phyloP scores from a whole-genome alignment of 2,888 invertebrate genomes.

The Mimachlamys varia region DNA sequence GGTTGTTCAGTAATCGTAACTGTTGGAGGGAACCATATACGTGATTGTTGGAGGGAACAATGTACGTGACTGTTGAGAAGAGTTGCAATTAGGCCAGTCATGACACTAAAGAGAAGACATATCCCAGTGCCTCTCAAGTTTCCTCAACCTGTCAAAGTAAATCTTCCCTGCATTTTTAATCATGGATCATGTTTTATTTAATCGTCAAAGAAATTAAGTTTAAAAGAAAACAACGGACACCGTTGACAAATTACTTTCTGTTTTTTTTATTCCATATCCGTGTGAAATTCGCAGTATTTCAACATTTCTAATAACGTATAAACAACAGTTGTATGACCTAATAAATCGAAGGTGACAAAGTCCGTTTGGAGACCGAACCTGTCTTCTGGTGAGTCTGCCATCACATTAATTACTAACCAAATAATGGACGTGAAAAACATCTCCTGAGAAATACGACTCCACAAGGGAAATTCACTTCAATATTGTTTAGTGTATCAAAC shows the following conservation, averaged over 20 bases:
- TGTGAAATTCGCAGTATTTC: not conserved
- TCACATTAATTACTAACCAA: constrained; percentile 25
- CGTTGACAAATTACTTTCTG: constrained; percentile 6
- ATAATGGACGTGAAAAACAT: constrained; percentile 11
- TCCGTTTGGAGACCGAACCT: constrained; percentile 20
- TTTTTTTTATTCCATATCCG: not conserved
- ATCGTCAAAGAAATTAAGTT: too few species aligned
- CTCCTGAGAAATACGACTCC: constrained; percentile 20
- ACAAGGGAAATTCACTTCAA: constrained; percentile 22
- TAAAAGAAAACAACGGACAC: too few species aligned
- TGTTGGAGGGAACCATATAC: too few species aligned
- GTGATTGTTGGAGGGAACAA: too few species aligned
- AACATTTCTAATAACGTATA: not conserved
- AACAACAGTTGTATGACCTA: not conserved
- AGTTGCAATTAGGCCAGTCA: too few species aligned
- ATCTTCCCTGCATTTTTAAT: too few species aligned
- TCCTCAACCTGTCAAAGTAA: too few species aligned
- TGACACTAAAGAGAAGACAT: too few species aligned
- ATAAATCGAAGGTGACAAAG: constrained; percentile 16
- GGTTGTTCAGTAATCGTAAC: too few species aligned
- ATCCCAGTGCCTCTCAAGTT: too few species aligned
- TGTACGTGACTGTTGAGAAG: too few species aligned
- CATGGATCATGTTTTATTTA: too few species aligned
- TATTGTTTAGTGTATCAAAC: constrained; percentile 15
- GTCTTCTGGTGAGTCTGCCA: not conserved